These are phyloP conservation scores for Cyclopterus lumpus DNA, from an alignment of 2,797 vertebrate species.

Conservation along the genomic window DNA sequence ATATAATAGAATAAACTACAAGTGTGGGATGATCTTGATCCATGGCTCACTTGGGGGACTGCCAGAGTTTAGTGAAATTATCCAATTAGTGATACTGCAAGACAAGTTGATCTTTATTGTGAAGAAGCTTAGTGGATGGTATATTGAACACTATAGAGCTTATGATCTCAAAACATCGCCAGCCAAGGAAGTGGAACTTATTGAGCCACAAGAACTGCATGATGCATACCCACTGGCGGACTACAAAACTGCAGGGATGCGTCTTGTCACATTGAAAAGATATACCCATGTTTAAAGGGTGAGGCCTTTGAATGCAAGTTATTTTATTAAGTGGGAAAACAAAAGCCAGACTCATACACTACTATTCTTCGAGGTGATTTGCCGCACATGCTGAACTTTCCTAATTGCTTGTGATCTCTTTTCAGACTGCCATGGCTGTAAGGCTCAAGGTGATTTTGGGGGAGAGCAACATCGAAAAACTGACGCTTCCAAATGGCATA, in stretches of 20 bases:
- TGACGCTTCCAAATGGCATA: constrained; percentile 42
- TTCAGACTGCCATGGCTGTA: constrained; percentile 34
- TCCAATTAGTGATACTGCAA: constrained; percentile 44
- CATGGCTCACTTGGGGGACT: constrained; percentile 40
- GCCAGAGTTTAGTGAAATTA: constrained; percentile 50
- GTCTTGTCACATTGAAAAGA: constrained; percentile 38
- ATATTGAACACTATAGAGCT: constrained; percentile 38
- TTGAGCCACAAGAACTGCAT: constrained; percentile 25
- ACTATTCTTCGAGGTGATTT: neutral
- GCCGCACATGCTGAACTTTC: neutral
- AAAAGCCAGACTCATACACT: too few species aligned
- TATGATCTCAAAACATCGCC: constrained; percentile 24
- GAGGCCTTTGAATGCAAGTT: neutral
- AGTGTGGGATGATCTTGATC: constrained; percentile 43
- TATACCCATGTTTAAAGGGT: constrained; percentile 39
- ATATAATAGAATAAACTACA: constrained; percentile 41
- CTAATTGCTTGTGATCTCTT: constrained; percentile 31
- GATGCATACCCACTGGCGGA: constrained; percentile 29
- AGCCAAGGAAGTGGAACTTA: constrained; percentile 32
- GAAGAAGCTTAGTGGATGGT: constrained; percentile 43
- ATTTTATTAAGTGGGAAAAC: too few species aligned
- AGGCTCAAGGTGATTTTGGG: constrained; percentile 46
- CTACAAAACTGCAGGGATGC: constrained; percentile 35
- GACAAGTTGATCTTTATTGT: constrained; percentile 42
- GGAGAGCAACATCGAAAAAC: constrained; percentile 45